Evolutionary conservation across 2,888 invertebrate genomes (phyloP), one percentile per base, ranked within the genome.

Genomic region (Nyleta sp.): DNA sequence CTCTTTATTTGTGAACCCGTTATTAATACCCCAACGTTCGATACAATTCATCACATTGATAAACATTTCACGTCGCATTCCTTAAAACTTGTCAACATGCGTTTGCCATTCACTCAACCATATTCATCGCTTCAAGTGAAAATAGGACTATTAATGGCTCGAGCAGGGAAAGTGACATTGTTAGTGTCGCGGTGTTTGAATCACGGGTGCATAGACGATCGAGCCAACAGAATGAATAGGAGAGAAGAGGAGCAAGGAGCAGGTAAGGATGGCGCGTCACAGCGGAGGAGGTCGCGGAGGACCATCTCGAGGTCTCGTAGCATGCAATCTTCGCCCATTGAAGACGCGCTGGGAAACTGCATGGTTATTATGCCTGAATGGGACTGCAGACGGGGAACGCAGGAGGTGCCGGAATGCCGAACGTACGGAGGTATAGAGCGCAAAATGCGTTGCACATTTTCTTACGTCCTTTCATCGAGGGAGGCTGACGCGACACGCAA

Each of bases 301-400:
- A 85, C 82, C 83, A 84, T 86, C 83, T 83, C 80, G 86, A 86
- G 87, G 86, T 85, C 87, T 87, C 81, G 87, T 87, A 89, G 87
- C 89, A 83, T 90, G 90, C 90, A 90, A 90, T 90, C 90, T 90
- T 90, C 86, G 86, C 84, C 88, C 89, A 90, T 90, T 90, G 89
- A 90, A 89, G 87, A 89, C 87, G 85, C 87, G 85, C 87, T 90
- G 90, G 89, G 90, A 90, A 90, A 90, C 88, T 89, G 90, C 89
- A 87, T 87, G 88, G 89, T 89, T 90, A 90, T 90, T 89, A 89
- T 88, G 87, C 84, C 86, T 89, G 85, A 90, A 90, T 89, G 88
- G 85, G 85, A 87, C 82, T 84, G 86, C 83, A 82, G 84, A 82
- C 82, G 83, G 78, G 83, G 82, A 33, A 15, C 78, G 38, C 38